A percentile compares a stretch with the other conserved stretches of the same genome.
Conservation (phyloP, 1,140 invertebrate species). For the Asbolus verrucosus region DNA sequence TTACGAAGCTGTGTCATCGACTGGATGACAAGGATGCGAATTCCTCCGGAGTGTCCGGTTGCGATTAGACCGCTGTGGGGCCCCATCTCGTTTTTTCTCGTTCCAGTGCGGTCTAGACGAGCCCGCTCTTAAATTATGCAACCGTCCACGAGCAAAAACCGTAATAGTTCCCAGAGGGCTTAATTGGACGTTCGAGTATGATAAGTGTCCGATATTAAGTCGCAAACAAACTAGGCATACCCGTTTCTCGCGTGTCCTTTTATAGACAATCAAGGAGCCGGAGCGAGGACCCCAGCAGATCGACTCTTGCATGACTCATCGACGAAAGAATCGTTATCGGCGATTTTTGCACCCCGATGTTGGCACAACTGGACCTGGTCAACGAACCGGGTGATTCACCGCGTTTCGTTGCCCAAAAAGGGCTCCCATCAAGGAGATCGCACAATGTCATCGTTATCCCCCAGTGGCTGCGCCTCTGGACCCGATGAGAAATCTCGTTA, state of each 20-base stretch:
- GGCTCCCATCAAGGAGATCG: slow-evolving; percentile 2
- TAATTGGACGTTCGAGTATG: slow-evolving; percentile 33
- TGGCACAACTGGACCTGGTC: slow-evolving; percentile 27
- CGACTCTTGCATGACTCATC: slow-evolving; percentile 32
- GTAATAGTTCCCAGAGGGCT: slow-evolving; percentile 33
- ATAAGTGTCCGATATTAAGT: slow-evolving; percentile 37
- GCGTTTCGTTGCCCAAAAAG: slow-evolving; percentile 22
- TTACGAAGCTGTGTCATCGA: not conserved
- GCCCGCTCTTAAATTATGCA: slow-evolving; percentile 3
- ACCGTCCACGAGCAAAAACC: slow-evolving; percentile 9
- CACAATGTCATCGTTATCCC: too few relatives aligned
- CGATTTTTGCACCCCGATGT: slow-evolving; percentile 28
- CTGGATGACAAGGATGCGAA: slow-evolving; percentile 2
- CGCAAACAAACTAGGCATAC: slow-evolving; percentile 36
- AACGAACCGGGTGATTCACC: too few relatives aligned
- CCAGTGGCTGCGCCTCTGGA: too few relatives aligned
- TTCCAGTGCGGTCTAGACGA: slow-evolving; percentile 9
- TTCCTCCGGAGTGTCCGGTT: slow-evolving; percentile 11
- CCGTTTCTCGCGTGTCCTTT: slow-evolving; percentile 28
- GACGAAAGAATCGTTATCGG: slow-evolving; percentile 9
- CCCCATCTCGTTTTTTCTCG: slow-evolving; percentile 6
- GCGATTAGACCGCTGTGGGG: slow-evolving; percentile 20
- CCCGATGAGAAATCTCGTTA: slow-evolving; percentile 27
- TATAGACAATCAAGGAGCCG: slow-evolving; percentile 29
- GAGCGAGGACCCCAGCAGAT: slow-evolving; percentile 30